These are phyloP conservation scores for Rhagium mordax DNA, from an alignment of 2,888 invertebrate species.

Conservation along the genomic window DNA sequence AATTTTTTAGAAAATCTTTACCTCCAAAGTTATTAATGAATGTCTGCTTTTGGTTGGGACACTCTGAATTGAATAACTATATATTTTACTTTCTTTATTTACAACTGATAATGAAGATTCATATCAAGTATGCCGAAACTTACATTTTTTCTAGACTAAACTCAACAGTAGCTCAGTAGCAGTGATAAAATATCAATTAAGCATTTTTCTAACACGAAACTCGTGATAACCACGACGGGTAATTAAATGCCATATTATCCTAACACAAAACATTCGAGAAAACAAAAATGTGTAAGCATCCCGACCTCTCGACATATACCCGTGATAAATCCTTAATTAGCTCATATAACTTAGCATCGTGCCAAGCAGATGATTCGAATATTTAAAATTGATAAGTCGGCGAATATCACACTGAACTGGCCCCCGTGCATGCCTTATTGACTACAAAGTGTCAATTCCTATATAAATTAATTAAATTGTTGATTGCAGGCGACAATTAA, in stretches of 20 bases:
- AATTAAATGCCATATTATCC: constrained; percentile 12
- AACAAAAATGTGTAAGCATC: constrained; percentile 4
- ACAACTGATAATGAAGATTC: too few species aligned
- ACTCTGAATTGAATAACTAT: too few species aligned
- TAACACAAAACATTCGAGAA: neutral
- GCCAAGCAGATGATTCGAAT: neutral
- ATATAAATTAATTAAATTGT: neutral
- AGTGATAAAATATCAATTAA: neutral
- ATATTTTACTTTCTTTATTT: too few species aligned
- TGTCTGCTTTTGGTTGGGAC: too few species aligned
- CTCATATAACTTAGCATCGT: neutral
- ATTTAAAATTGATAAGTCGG: neutral
- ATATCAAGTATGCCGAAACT: too few species aligned
- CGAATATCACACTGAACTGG: neutral
- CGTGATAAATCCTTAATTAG: neutral
- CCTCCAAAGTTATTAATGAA: too few species aligned
- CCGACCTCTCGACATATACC: neutral
- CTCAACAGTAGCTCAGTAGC: too few species aligned
- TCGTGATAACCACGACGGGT: neutral
- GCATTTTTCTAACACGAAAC: neutral
- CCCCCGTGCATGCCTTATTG: neutral
- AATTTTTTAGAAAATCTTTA: too few species aligned
- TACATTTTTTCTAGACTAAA: neutral
- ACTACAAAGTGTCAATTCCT: neutral
- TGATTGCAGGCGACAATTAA: neutral